Conservation (phyloP, 2,888 invertebrate genomes). For the Spisula solida region DNA sequence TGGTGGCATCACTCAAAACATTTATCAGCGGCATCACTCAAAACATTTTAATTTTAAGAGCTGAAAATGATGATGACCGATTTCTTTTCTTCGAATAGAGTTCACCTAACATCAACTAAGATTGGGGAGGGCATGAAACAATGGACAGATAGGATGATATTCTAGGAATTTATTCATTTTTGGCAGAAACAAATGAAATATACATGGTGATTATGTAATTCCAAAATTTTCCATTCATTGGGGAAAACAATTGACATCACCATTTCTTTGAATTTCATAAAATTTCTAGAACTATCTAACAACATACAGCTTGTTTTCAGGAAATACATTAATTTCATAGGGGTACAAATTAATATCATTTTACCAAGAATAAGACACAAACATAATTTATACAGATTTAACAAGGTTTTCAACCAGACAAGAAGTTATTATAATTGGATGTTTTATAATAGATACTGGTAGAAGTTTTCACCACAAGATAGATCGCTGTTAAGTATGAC, state of each 20-base stretch:
- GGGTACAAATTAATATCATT: neutral
- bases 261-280: neutral
- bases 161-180: too few relatives aligned
- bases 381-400: slow-evolving; percentile 12
- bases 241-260: neutral
- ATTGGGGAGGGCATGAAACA: too few relatives aligned
- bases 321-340: slow-evolving; percentile 2
- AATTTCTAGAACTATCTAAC: slow-evolving; percentile 1
- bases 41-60: too few relatives aligned
- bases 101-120: too few relatives aligned
- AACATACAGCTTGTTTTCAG: neutral
- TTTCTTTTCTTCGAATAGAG: too few relatives aligned
- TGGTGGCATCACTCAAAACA: too few relatives aligned
- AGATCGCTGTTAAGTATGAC: neutral
- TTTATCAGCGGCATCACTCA: too few relatives aligned
- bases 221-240: slow-evolving; percentile 3
- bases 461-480: neutral
- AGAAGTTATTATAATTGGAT: neutral
- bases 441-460: neutral
- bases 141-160: too few relatives aligned
- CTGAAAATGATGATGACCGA: too few relatives aligned
- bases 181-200: too few relatives aligned
- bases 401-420: slow-evolving; percentile 15
- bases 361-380: neutral
- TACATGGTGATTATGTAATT: neutral